Percentiles rank a stretch among this genome's conserved stretches.
Evolutionary conservation across 2,797 vertebrate species (phyloP).

Genomic region (Champsocephalus gunnari): DNA sequence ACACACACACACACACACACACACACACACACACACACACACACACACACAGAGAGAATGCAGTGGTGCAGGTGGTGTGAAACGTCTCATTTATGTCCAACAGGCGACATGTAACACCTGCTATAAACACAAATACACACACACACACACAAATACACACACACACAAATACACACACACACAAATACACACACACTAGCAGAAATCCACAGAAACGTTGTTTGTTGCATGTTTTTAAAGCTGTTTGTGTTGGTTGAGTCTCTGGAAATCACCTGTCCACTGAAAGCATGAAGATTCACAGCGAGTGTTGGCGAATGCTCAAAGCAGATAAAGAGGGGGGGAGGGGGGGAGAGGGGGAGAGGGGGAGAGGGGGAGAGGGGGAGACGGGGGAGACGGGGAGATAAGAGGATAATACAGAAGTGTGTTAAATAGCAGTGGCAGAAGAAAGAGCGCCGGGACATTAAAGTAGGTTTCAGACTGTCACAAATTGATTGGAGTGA

Average conservation of each 20-base stretch:
- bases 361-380: conserved; percentile 36
- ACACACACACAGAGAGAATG: background rate
- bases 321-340: conserved; percentile 56
- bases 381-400: conserved; percentile 3
- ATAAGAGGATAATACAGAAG: conserved; percentile 78
- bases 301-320: conserved; percentile 27
- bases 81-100: conserved; percentile 47
- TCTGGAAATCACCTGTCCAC: conserved; percentile 51
- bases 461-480: conserved; percentile 79
- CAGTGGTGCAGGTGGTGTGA: conserved; percentile 24
- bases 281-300: conserved; percentile 41
- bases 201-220: too few species aligned
- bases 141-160: background rate
- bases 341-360: background rate
- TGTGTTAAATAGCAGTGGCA: conserved; percentile 74
- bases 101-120: conserved; percentile 17
- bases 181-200: conserved; percentile 9
- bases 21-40: conserved; percentile 27
- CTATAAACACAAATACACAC: conserved; percentile 18
- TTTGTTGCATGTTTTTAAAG: conserved; percentile 1
- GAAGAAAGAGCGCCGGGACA: conserved; percentile 75
- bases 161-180: conserved; percentile 7
- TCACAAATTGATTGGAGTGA: conserved; percentile 78
- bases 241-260: background rate
- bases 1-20: conserved; percentile 7